Conservation (phyloP, 2,888 invertebrate species). For the Odiellus spinosus region DNA sequence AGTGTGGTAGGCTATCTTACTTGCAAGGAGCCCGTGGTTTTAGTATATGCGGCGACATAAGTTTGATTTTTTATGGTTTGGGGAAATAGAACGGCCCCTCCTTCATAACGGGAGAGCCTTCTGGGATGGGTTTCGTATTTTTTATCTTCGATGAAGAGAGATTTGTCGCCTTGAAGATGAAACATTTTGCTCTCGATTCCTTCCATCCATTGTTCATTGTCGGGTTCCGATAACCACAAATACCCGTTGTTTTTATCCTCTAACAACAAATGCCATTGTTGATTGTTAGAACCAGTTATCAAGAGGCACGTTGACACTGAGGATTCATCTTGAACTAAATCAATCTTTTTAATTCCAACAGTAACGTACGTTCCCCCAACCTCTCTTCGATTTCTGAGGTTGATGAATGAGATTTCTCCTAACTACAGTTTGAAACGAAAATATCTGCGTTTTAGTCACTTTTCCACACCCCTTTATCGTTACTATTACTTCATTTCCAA, state of each 20-base stretch:
- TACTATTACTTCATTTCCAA: conserved; percentile 14
- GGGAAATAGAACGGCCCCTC: conserved; percentile 40
- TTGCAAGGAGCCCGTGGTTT: conserved; percentile 39
- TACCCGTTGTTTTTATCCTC: conserved; percentile 60
- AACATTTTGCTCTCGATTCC: background rate
- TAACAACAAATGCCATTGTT: conserved; percentile 65
- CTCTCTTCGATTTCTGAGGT: conserved; percentile 49
- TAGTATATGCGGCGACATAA: conserved; percentile 43
- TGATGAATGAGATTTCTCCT: conserved; percentile 49
- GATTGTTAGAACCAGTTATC: conserved; percentile 46
- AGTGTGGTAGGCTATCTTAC: conserved; percentile 32
- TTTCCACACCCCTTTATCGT: no score
- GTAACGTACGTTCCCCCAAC: conserved; percentile 48
- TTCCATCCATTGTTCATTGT: conserved; percentile 38
- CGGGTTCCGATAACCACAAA: conserved; percentile 47
- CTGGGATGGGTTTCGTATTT: conserved; percentile 21
- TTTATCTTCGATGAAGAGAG: conserved; percentile 10
- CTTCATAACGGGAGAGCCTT: conserved; percentile 26
- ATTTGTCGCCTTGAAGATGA: conserved; percentile 36
- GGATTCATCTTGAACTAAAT: conserved; percentile 55
- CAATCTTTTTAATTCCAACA: conserved; percentile 44
- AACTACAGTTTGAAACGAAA: no score
- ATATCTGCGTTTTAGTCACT: no score
- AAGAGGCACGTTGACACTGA: conserved; percentile 27
- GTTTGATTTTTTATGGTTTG: conserved; percentile 42